Percentiles rank a stretch among this genome's conserved stretches.
These are phyloP conservation scores for Galago senegalensis DNA, from an alignment of 2,797 vertebrate species.

Conservation along the genomic window DNA sequence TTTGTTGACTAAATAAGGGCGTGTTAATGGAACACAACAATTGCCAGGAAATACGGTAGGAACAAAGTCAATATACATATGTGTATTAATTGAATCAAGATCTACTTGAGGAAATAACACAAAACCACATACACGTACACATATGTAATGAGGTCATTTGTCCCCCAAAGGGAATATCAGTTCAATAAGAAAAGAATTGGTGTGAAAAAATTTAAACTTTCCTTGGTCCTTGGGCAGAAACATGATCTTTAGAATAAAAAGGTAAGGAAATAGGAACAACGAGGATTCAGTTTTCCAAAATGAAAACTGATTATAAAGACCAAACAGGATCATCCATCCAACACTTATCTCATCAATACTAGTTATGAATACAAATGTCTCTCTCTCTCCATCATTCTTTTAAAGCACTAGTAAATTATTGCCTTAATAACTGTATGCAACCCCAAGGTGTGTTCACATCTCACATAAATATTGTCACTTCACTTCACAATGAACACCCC, in stretches of 20 bases:
- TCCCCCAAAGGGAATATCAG: neutral
- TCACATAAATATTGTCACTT: neutral
- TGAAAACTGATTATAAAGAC: slow-evolving; percentile 8
- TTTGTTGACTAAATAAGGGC: neutral
- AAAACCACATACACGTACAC: neutral
- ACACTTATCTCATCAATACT: neutral
- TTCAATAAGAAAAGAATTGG: neutral
- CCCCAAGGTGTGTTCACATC: neutral
- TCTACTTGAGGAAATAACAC: neutral
- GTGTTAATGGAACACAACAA: neutral
- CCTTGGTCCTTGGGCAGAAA: neutral
- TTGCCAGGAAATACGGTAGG: neutral
- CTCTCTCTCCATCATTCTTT: neutral
- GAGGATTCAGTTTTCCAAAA: neutral
- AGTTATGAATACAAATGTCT: neutral
- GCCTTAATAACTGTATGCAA: neutral
- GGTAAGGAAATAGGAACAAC: neutral
- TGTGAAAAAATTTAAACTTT: neutral
- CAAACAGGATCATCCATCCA: neutral
- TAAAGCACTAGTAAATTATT: neutral
- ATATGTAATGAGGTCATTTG: neutral
- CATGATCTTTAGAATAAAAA: neutral
- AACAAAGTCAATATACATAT: neutral
- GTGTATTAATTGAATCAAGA: neutral
- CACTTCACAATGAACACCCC: neutral